Evolutionary conservation across 2,113 vertebrate genomes (phyloP).

Genomic region (Colinus virginianus): DNA sequence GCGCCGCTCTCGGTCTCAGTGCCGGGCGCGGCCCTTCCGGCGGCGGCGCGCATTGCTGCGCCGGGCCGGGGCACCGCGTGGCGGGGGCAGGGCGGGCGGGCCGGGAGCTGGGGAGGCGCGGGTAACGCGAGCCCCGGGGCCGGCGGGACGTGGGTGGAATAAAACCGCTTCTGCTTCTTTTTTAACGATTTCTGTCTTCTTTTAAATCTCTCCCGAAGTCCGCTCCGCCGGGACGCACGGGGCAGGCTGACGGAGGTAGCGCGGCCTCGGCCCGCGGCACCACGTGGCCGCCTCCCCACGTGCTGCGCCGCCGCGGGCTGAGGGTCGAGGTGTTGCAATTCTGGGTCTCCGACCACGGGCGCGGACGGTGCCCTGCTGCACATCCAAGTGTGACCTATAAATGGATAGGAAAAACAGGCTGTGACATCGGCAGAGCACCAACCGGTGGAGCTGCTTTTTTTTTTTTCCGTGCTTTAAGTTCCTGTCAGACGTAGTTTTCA

Average conservation of each 20-base stretch:
- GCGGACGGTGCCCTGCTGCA: conserved; percentile 7
- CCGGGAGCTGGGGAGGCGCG: not conserved
- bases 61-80: too few relatives aligned
- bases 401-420: conserved; percentile 63
- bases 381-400: conserved; percentile 59
- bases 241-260: not conserved
- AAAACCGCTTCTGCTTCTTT: fast-evolving
- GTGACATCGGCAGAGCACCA: not conserved
- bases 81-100: not conserved
- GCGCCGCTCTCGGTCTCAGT: too few relatives aligned
- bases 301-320: conserved; percentile 25
- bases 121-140: fast-evolving
- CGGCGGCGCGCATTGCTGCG: too few relatives aligned
- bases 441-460: conserved; percentile 2
- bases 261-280: not conserved
- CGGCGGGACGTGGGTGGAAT: not conserved
- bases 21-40: too few relatives aligned
- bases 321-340: conserved; percentile 39
- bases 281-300: conserved; percentile 60
- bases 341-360: not conserved
- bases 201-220: fast-evolving
- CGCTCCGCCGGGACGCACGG: not conserved
- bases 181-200: fast-evolving
- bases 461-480: not conserved
- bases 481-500: not conserved